phyloP scores from a whole-genome alignment of 2,888 invertebrate genomes.

The Noctua pronuba region DNA sequence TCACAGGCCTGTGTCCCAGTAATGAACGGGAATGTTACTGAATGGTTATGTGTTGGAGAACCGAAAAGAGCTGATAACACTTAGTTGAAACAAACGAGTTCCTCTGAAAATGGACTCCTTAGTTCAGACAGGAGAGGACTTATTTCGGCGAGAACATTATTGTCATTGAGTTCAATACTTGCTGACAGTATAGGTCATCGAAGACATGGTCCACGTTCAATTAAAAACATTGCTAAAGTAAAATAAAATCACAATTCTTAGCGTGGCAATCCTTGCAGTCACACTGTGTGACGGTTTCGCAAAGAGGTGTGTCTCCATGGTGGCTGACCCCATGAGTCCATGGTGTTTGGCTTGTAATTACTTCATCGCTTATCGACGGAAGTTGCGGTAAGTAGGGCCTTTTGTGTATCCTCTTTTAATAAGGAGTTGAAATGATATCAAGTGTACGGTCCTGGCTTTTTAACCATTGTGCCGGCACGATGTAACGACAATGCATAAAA shows the following conservation, averaged over 20 bases:
- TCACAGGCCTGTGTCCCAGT: too few relatives aligned
- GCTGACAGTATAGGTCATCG: background rate
- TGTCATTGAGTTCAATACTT: background rate
- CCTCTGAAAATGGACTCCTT: background rate
- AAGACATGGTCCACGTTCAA: background rate
- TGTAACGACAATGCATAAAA: background rate
- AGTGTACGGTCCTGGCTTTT: background rate
- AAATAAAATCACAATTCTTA: background rate
- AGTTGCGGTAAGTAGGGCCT: conserved; percentile 24
- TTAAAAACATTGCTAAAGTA: background rate
- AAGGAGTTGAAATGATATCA: background rate
- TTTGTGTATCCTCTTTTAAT: conserved; percentile 30
- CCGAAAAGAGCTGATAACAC: background rate
- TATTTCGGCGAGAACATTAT: background rate
- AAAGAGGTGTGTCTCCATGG: conserved; percentile 59
- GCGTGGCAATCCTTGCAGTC: conserved; percentile 49
- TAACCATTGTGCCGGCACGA: background rate
- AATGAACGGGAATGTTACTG: background rate
- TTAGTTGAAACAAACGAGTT: background rate
- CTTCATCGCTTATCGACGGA: conserved; percentile 60
- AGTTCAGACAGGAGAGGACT: background rate
- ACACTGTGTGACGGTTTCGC: conserved; percentile 58
- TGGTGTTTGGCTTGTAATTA: conserved; percentile 58
- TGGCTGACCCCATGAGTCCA: conserved; percentile 25
- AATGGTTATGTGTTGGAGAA: background rate